Percentiles rank a stretch among this genome's conserved stretches.
Evolutionary conservation across 2,888 invertebrate genomes (phyloP).

Genomic region (Lasioglossum pauxillum): DNA sequence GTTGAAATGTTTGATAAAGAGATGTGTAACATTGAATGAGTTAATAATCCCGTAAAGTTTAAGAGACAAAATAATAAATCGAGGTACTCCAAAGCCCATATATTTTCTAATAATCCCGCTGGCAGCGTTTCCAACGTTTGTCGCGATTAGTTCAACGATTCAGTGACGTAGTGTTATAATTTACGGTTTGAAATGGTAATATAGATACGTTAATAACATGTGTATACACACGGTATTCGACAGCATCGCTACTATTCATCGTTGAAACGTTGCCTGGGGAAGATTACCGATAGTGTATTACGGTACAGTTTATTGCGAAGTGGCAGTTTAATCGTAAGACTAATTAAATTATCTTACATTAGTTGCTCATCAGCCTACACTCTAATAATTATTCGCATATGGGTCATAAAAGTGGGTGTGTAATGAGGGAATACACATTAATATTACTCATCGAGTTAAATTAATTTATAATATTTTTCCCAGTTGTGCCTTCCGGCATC

Average conservation of each 20-base stretch:
- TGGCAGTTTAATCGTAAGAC: background rate
- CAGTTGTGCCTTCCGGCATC: background rate
- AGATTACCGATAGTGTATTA: slow-evolving; percentile 22
- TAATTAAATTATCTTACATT: slow-evolving; percentile 19
- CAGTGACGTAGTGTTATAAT: background rate
- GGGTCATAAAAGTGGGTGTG: background rate
- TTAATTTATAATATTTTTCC: background rate
- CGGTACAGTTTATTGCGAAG: slow-evolving; percentile 9
- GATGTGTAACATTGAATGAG: background rate
- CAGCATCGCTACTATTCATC: slow-evolving; percentile 38
- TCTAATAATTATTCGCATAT: background rate
- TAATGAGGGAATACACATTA: background rate
- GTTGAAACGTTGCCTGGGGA: slow-evolving; percentile 15
- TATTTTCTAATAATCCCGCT: too few species aligned
- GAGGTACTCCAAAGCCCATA: slow-evolving; percentile 32
- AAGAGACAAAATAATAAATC: background rate
- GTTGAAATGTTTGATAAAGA: background rate
- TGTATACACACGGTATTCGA: slow-evolving; percentile 23
- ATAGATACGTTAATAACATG: slow-evolving; percentile 14
- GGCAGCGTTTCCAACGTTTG: background rate
- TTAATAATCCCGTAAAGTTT: background rate
- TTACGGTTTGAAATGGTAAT: background rate
- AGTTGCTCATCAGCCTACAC: background rate
- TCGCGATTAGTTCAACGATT: background rate
- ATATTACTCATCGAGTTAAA: background rate